These are phyloP conservation scores for Bombus difficillimus DNA, from an alignment of 1,140 invertebrate species.

Conservation along the genomic window DNA sequence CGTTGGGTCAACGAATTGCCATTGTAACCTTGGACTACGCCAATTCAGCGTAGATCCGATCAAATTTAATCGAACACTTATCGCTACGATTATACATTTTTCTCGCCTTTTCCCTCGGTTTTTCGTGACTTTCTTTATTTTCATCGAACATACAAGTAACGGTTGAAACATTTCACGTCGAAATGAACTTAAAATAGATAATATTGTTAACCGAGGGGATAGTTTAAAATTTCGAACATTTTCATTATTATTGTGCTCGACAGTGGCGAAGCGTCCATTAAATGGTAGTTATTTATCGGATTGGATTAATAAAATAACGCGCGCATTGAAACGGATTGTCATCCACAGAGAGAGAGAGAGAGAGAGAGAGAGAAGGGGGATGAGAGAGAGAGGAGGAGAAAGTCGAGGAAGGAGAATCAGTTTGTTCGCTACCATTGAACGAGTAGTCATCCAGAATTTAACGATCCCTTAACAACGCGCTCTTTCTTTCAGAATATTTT, in stretches of 20 bases:
- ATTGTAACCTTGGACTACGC: slow-evolving; percentile 21
- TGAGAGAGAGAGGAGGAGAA: background rate
- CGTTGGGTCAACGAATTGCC: slow-evolving; percentile 54
- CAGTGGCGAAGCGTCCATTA: background rate
- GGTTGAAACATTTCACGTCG: background rate
- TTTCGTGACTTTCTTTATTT: background rate
- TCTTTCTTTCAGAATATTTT: background rate
- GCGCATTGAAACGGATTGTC: slow-evolving; percentile 25
- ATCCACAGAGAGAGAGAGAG: background rate
- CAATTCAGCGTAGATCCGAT: slow-evolving; percentile 15
- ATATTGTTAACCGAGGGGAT: background rate
- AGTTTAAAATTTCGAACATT: slow-evolving; percentile 27
- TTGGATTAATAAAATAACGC: slow-evolving; percentile 61
- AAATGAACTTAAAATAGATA: background rate
- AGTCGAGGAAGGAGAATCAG: background rate
- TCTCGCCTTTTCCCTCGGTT: background rate
- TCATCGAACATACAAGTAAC: background rate
- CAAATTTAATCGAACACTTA: slow-evolving; percentile 18
- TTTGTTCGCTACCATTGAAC: background rate
- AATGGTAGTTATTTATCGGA: slow-evolving; percentile 54
- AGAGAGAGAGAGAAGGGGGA: too few relatives aligned
- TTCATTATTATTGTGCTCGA: slow-evolving; percentile 46
- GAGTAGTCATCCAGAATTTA: background rate
- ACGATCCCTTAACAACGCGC: background rate
- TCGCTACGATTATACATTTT: background rate